These are phyloP conservation scores for Diachasma alloeum DNA, from an alignment of 1,140 invertebrate genomes.

Conservation along the genomic window DNA sequence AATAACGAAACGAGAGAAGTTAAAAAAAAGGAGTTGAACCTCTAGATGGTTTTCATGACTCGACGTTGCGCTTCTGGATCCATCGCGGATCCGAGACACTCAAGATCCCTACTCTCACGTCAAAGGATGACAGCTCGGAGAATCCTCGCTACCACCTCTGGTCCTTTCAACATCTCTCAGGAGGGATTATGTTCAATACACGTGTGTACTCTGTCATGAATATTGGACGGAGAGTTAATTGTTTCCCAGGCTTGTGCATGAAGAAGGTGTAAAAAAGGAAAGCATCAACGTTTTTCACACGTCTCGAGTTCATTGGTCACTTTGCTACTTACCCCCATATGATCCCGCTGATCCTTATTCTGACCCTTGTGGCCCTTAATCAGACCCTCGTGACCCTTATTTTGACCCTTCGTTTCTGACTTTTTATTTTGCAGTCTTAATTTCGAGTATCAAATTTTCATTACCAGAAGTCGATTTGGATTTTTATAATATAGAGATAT, in stretches of 20 bases:
- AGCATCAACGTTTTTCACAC: neutral
- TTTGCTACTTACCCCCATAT: too few relatives aligned
- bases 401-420: too few relatives aligned
- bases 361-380: too few relatives aligned
- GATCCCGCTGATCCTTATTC: too few relatives aligned
- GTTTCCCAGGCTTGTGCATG: neutral
- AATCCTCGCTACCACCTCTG: neutral
- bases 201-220: neutral
- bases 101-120: neutral
- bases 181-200: neutral
- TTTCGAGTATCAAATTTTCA: too few relatives aligned
- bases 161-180: neutral
- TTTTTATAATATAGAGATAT: too few relatives aligned
- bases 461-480: too few relatives aligned
- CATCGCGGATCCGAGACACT: neutral
- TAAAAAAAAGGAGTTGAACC: slow-evolving; percentile 41
- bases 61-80: slow-evolving; percentile 11
- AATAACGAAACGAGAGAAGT: slow-evolving; percentile 5
- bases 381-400: too few relatives aligned
- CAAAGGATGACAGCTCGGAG: slow-evolving; percentile 1
- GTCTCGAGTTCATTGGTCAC: neutral
- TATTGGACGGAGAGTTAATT: neutral
- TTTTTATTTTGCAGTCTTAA: too few relatives aligned
- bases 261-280: neutral
- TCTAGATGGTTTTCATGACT: slow-evolving; percentile 40